Base-by-base conservation (phyloP, 2,888 invertebrate species). In the Fabriciana adippe region DNA sequence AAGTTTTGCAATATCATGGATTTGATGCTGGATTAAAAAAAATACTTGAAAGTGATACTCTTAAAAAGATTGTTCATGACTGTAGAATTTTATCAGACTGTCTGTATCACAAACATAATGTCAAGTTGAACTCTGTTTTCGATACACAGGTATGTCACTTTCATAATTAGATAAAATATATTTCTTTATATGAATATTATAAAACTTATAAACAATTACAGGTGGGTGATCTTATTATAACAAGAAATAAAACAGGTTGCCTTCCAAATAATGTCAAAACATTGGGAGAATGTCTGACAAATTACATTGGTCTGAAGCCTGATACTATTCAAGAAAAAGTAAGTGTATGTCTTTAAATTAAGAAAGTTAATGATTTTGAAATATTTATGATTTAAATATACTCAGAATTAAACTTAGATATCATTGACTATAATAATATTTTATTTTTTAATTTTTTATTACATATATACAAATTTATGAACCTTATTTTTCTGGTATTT, bases 11-110 rank as follows among this genome's bases (percentile, higher is more conserved):
- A 71, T 85, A 85, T 74, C 88, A 87, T 79, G 92, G 88, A 26
- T 93, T 93, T 84, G 89, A 91, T 76, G 87, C 84, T 69, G 94
- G 94, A 2, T 78, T 94, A 6, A 89, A 87, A 72, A 83, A 89
- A 55, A 74, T 93, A 5, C 81, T 93, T 63, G 89, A 92, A 76
- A 85, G 86, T 82, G 86, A 86, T 47, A 78, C 74, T 61, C 89
- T 93, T 41, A 89, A 92, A 66, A 94, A 94, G 85, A 93, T 95
- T 73, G 86, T 94, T 45, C 94, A 95, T 85, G 93, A 94, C 77
- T 93, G 93, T 72, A 87, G 94, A 69, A 88, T 90, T 72, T 78
- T 94, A 66, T 93, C 94, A 0, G 95, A 95, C 77, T 93, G 94
- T 74, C 82, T 95, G 57, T 92, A 87, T 79, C 94, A 94, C 78